Conservation (phyloP, 2,113 vertebrate species). For the Phoenicopterus ruber region DNA sequence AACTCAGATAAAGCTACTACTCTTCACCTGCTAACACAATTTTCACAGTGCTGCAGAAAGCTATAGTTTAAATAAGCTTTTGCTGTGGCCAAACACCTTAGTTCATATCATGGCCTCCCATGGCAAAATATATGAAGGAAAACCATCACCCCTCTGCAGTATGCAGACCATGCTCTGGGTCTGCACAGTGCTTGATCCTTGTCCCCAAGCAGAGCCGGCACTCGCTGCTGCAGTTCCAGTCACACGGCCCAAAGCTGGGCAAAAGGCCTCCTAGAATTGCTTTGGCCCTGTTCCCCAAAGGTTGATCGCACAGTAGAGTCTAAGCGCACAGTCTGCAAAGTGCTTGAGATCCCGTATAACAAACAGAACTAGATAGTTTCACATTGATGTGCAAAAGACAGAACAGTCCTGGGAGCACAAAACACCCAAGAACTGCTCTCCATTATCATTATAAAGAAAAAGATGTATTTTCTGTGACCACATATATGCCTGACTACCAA, state of each 20-base stretch:
- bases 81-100: neutral
- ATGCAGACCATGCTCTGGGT: neutral
- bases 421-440: neutral
- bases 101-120: neutral
- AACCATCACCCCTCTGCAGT: neutral
- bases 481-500: neutral
- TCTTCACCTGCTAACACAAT: neutral
- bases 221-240: neutral
- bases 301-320: neutral
- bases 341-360: neutral
- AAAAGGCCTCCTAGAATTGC: neutral
- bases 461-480: neutral
- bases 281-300: neutral
- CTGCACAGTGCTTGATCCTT: neutral
- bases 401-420: neutral
- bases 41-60: neutral
- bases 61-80: neutral
- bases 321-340: neutral
- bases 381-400: neutral
- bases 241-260: neutral
- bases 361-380: neutral
- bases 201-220: neutral
- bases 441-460: neutral
- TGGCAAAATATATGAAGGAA: neutral
- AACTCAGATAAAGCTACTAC: neutral